These are phyloP conservation scores for Zenarchopterus dispar DNA, from an alignment of 2,797 vertebrate genomes.

Conservation along the genomic window DNA sequence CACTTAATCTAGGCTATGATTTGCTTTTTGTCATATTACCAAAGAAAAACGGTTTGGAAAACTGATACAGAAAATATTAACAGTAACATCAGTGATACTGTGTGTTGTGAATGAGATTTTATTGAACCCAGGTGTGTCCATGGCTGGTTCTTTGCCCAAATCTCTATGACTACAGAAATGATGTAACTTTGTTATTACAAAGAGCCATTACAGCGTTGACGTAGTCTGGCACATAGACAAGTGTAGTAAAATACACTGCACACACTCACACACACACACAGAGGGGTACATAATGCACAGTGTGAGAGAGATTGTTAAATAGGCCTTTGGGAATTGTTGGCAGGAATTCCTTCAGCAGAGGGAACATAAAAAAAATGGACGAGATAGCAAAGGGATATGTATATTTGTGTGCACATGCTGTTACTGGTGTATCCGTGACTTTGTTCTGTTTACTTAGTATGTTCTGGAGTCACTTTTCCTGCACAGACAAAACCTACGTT, in stretches of 20 bases:
- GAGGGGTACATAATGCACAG: constrained; percentile 22
- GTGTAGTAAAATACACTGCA: constrained; percentile 52
- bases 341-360: constrained; percentile 28
- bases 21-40: constrained; percentile 3
- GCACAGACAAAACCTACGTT: constrained; percentile 5
- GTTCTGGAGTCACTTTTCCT: neutral
- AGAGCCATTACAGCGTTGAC: constrained; percentile 60
- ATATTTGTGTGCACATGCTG: neutral
- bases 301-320: constrained; percentile 38
- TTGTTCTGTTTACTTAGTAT: constrained; percentile 9
- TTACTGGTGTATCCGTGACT: constrained; percentile 10
- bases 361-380: constrained; percentile 7
- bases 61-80: neutral
- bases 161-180: constrained; percentile 25
- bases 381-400: constrained; percentile 3
- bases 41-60: constrained; percentile 4
- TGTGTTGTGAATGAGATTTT: constrained; percentile 23
- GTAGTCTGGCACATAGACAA: constrained; percentile 59
- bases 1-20: neutral
- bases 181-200: constrained; percentile 57
- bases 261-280: constrained; percentile 27
- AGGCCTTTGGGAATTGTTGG: constrained; percentile 36
- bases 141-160: constrained; percentile 49
- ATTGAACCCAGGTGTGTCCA: constrained; percentile 16
- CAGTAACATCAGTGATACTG: neutral